Percentiles rank a stretch among this genome's conserved stretches.
phyloP scores from a whole-genome alignment of 2,113 vertebrate species.

The Dipodomys stephensi region DNA sequence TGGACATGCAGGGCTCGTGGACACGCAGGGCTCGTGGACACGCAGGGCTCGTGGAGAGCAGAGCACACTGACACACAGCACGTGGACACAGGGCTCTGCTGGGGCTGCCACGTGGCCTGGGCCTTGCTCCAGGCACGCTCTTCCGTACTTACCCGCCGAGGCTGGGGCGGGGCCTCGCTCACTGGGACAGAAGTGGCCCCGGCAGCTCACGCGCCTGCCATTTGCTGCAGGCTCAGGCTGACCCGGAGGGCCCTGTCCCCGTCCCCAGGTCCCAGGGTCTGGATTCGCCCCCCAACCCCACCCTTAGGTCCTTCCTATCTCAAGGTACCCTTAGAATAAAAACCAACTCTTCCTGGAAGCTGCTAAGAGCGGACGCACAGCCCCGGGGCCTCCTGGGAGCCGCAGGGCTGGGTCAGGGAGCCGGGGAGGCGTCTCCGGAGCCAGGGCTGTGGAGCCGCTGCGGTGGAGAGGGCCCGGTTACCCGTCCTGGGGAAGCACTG shows the following conservation, averaged over 20 bases:
- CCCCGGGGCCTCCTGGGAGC: rapidly evolving
- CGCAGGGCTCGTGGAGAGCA: too few species aligned
- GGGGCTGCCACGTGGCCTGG: too few species aligned
- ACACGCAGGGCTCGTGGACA: too few species aligned
- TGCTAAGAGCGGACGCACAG: not conserved
- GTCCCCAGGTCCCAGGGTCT: not conserved
- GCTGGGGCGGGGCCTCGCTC: not conserved
- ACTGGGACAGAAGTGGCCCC: rapidly evolving
- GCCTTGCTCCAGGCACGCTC: too few species aligned
- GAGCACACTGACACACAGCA: too few species aligned
- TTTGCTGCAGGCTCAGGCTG: not conserved
- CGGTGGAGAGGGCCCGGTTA: too few species aligned
- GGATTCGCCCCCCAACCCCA: not conserved
- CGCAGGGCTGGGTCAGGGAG: not conserved
- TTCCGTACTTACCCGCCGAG: not conserved
- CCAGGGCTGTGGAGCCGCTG: not conserved
- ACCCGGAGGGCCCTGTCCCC: not conserved
- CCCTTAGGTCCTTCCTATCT: not conserved
- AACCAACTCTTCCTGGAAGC: not conserved
- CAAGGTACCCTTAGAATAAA: not conserved
- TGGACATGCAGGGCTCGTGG: too few species aligned
- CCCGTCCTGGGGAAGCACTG: too few species aligned
- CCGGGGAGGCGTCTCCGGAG: too few species aligned
- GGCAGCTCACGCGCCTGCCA: not conserved
- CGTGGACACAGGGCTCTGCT: too few species aligned